Conservation (phyloP, 2,888 invertebrate species). For the Oligia strigilis region DNA sequence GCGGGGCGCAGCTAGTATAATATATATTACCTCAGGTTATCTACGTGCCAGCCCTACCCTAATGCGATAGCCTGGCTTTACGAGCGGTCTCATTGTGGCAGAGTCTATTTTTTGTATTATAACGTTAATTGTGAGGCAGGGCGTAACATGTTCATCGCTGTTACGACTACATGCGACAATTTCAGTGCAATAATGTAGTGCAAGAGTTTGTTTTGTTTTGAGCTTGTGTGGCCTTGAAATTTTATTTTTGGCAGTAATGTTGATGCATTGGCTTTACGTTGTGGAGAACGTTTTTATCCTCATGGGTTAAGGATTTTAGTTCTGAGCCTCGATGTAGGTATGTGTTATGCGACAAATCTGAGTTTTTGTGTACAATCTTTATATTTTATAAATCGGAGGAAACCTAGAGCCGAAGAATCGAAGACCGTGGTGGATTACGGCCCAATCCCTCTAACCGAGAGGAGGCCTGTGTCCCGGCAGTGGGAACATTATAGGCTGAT, state of each 20-base stretch:
- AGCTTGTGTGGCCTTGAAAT: not conserved
- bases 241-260: not conserved
- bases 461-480: no score
- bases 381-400: no score
- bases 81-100: conserved; percentile 57
- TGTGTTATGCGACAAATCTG: not conserved
- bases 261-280: not conserved
- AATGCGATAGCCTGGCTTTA: conserved; percentile 65
- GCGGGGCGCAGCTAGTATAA: no score
- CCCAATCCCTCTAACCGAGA: no score
- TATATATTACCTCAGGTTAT: not conserved
- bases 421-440: no score
- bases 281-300: no score
- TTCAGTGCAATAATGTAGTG: conserved; percentile 9
- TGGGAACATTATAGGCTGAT: no score
- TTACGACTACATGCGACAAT: conserved; percentile 14
- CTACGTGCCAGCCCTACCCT: conserved; percentile 60
- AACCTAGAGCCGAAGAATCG: no score
- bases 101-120: conserved; percentile 62
- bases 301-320: not conserved
- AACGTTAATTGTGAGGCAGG: conserved; percentile 62
- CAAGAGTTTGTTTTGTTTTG: not conserved
- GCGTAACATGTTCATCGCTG: conserved; percentile 29
- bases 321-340: no score
- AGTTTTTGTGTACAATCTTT: no score